Conservation (phyloP, 2,888 invertebrate genomes). For the Synergus umbraculus region DNA sequence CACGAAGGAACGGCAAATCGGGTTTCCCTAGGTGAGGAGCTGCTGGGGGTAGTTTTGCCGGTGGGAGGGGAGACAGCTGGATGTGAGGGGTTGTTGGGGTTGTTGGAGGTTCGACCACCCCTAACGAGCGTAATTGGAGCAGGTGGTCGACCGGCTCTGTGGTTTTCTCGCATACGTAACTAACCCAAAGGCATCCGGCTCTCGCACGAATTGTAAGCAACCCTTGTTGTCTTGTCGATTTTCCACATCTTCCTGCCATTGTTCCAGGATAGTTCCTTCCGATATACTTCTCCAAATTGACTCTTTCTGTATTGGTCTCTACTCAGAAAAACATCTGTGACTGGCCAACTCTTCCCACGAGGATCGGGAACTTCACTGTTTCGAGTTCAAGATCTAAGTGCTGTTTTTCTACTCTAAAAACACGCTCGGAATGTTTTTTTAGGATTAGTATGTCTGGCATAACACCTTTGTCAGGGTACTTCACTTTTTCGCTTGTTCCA, state of each 20-base stretch:
- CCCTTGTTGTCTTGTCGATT: slow-evolving; percentile 36
- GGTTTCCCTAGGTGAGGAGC: neutral
- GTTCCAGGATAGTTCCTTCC: slow-evolving; percentile 20
- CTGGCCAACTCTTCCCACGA: neutral
- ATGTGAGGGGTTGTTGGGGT: slow-evolving; percentile 40
- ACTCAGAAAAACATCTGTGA: slow-evolving; percentile 14
- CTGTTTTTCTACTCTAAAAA: neutral
- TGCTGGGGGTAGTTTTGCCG: slow-evolving; percentile 4
- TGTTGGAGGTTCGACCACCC: slow-evolving; percentile 60
- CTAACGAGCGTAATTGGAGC: slow-evolving; percentile 74
- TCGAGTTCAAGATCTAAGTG: neutral
- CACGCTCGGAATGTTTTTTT: neutral
- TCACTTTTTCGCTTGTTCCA: too few species aligned
- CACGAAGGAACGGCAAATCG: neutral
- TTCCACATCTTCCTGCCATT: neutral
- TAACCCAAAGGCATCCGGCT: slow-evolving; percentile 65
- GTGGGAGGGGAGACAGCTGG: slow-evolving; percentile 40
- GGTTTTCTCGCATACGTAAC: slow-evolving; percentile 70
- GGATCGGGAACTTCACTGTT: neutral
- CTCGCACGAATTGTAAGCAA: slow-evolving; percentile 29
- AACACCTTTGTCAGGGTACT: too few species aligned
- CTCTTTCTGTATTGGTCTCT: slow-evolving; percentile 8
- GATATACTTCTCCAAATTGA: slow-evolving; percentile 19
- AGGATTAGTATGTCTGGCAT: neutral
- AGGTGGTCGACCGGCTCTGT: slow-evolving; percentile 69